Evolutionary conservation across 2,113 vertebrate species (phyloP), one percentile per base, ranked within the genome.

Genomic region (Sphyrna mokarran): DNA sequence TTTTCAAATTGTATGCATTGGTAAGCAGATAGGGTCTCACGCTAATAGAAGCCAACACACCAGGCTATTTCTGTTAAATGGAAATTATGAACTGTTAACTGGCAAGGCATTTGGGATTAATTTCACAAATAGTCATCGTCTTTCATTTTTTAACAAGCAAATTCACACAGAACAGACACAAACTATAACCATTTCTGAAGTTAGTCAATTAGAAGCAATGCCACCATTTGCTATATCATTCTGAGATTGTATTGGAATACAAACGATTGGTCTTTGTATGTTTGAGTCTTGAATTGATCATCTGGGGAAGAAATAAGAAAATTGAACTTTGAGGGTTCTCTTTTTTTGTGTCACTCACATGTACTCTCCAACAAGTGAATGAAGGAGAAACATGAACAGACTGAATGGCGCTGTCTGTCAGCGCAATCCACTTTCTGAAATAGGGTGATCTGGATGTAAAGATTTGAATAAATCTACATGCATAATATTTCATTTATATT

Each of bases 1-100:
- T 23, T 97, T 96, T 96, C 97, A 97, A 98, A 98, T 96, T 97
- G 97, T 95, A 95, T 97, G 97, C 91, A 2, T 97, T 97, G 97
- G 96, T 97, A 96, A 97, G 96, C 96, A 96, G 80, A 96, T 96
- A 96, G 96, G 68, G 37, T 33, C 94, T 72, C 43, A 95, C 69
- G 11, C 70, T 95, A 95, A 95, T 95, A 48, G 94, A 95, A 95
- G 94, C 69, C 94, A 95, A 72, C 69, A 61, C 16, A 95, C 26
- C 94, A 72, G 94, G n/a, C 37, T 95, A 95, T 72, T 95, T 72
- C 37, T 95, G 94, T 95, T 95, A 72, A 95, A 48, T 29, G 37
- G 48, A 95, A 95, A 95, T 95, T 95, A 95, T 23, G 40, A 54
- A 95, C 23, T 48, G 94, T 72, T 95, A 72, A 54, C 94, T 95